Evolutionary conservation across 2,888 invertebrate species (phyloP), one percentile per base, ranked within the genome.

Genomic region (Erebia palarica): DNA sequence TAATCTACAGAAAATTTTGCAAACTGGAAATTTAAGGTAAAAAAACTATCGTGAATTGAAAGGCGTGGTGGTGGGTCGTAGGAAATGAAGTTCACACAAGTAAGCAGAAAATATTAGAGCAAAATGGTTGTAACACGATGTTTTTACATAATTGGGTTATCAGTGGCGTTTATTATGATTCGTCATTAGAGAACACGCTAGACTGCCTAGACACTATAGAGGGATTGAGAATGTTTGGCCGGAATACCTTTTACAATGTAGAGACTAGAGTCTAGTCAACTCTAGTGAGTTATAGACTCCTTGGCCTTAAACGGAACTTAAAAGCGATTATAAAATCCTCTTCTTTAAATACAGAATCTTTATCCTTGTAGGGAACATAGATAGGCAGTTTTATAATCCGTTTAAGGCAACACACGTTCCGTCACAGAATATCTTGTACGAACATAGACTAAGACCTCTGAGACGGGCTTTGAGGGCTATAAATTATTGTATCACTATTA

Each of bases 351-450:
- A 60, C 44, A 42, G 60, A 16, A 44, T 60, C 42, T 4, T 36
- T 3, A 44, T 44, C 60, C n/a, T 9, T 60, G 16, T 16, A 60
- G 3, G 60, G 60, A 60, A 44, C 42, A 60, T 10, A 42, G 60
- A 60, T 60, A 60, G 60, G 42, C 42, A 42, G 21, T 58, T 60
- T 60, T 44, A n/a, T 14, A 59, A 60, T 44, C 60, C 60, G 11
- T 60, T 60, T 60, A 60, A n/a, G 60, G 42, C 42, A 3, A 42
- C 42, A 42, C 16, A 44, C 42, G 60, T 60, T 16, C 60, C 60
- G 16, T 42, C 57, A 21, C 57, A 27, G 57, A 58, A 58, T 27
- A 58, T 55, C 57, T 58, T 27, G 27, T 58, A 27, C 13, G 27
- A 42, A 42, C 60, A 42, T 16, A 60, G 42, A 13, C 58, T 36